A percentile compares a stretch with the other conserved stretches of the same genome.
Evolutionary conservation across 1,140 invertebrate species (phyloP).

Genomic region (Lethrus apterus): DNA sequence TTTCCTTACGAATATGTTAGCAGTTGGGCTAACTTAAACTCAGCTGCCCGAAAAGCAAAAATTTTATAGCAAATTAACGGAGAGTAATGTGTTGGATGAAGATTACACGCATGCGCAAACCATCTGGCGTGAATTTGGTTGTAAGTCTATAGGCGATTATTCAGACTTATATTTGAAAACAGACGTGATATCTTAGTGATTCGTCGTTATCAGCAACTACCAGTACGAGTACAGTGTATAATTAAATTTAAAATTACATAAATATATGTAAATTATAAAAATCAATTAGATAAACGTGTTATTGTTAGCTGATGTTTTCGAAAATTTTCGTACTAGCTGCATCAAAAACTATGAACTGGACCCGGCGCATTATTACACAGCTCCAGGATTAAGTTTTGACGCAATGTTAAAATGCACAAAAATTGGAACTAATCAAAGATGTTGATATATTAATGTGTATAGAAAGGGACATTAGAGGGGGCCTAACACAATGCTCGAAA

Average conservation of each 20-base stretch:
- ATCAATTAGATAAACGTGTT: too few relatives aligned
- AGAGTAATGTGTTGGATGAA: conserved; percentile 1
- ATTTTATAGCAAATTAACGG: conserved; percentile 10
- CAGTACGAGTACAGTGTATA: too few relatives aligned
- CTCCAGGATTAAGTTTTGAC: conserved; percentile 40
- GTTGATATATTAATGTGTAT: conserved; percentile 33
- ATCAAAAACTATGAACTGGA: conserved; percentile 23
- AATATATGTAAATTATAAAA: too few relatives aligned
- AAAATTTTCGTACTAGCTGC: conserved; percentile 14
- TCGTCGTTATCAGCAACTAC: too few relatives aligned
- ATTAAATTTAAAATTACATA: too few relatives aligned
- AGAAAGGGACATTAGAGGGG: conserved; percentile 27
- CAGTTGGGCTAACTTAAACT: conserved; percentile 25
- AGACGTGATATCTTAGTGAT: too few relatives aligned
- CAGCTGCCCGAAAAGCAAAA: conserved; percentile 23
- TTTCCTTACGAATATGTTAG: conserved; percentile 29
- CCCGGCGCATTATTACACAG: conserved; percentile 37
- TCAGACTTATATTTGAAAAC: conserved; percentile 16
- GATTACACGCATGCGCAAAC: conserved; percentile 14
- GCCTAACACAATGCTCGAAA: conserved; percentile 21
- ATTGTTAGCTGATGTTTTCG: conserved; percentile 14
- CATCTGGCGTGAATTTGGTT: conserved; percentile 9
- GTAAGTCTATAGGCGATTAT: conserved; percentile 12
- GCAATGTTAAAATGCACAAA: conserved; percentile 38
- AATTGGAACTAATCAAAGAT: conserved; percentile 44